A percentile compares a stretch with the other conserved stretches of the same genome.
phyloP scores from a whole-genome alignment of 2,797 vertebrate genomes.

The Crossoptilon crossoptilon region DNA sequence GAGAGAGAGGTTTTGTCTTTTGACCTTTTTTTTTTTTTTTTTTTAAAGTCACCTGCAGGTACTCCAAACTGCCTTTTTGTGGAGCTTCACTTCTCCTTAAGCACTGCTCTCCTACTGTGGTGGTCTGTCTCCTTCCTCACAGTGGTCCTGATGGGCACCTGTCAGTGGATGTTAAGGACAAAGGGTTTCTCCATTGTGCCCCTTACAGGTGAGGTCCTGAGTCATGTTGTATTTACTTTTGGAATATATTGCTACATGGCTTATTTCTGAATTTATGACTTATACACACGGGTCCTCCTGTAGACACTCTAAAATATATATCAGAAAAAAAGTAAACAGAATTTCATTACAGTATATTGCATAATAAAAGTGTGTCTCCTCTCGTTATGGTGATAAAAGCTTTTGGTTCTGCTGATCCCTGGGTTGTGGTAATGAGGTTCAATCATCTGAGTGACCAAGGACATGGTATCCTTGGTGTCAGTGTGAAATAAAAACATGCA shows the following conservation, averaged over 20 bases:
- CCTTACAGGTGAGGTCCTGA: too few species aligned
- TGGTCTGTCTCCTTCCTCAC: not conserved
- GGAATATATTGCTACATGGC: not conserved
- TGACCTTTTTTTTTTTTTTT: not conserved
- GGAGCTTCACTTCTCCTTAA: not conserved
- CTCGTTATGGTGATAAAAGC: not conserved
- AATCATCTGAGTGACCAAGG: not conserved
- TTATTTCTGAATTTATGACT: not conserved
- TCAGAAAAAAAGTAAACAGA: too few species aligned
- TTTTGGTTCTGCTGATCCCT: not conserved
- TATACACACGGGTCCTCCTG: not conserved
- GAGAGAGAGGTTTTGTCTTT: not conserved
- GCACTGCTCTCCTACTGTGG: not conserved
- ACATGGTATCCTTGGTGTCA: not conserved
- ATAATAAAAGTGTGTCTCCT: not conserved
- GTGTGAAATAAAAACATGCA: not conserved
- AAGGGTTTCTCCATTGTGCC: not conserved
- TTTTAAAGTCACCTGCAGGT: not conserved
- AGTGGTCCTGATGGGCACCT: not conserved
- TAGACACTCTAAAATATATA: not conserved
- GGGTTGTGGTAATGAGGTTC: not conserved
- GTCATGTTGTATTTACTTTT: not conserved
- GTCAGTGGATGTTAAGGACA: not conserved
- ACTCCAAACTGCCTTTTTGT: not conserved
- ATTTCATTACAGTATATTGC: not conserved